These are phyloP conservation scores for Drosophila truncata DNA, from an alignment of 1,140 invertebrate species.

Conservation along the genomic window DNA sequence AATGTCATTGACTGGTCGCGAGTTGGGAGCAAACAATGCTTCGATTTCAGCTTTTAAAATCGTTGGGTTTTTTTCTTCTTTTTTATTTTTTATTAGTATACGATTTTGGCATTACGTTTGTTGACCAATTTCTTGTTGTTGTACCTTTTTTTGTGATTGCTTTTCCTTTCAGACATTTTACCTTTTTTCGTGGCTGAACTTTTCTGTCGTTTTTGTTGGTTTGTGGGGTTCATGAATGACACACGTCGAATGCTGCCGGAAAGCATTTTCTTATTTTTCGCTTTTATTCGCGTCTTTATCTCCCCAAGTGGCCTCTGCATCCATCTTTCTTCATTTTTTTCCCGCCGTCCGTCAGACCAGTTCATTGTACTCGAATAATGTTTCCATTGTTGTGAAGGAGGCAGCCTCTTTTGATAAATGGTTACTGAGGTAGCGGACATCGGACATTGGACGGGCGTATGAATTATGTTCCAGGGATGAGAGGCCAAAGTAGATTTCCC, in stretches of 20 bases:
- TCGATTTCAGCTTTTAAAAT: conserved; percentile 32
- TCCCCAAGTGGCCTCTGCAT: conserved; percentile 19
- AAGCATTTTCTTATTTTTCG: conserved; percentile 57
- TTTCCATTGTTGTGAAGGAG: conserved; percentile 43
- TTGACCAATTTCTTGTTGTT: conserved; percentile 12
- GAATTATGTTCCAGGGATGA: conserved; percentile 34
- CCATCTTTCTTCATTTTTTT: conserved; percentile 2
- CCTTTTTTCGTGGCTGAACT: conserved; percentile 22
- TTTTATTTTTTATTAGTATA: conserved; percentile 9
- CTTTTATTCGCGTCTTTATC: conserved; percentile 45
- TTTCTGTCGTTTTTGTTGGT: conserved; percentile 1
- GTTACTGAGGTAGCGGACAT: conserved; percentile 37
- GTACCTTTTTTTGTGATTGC: conserved; percentile 23
- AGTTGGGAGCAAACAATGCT: conserved; percentile 27
- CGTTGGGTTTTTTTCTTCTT: background rate
- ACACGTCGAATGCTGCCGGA: conserved; percentile 64
- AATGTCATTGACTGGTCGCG: conserved; percentile 46
- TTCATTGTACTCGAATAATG: conserved; percentile 50
- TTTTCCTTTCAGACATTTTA: conserved; percentile 29
- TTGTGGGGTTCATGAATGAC: conserved; percentile 49
- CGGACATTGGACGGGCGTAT: conserved; percentile 27
- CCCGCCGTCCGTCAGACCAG: conserved; percentile 7
- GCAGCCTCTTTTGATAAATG: conserved; percentile 40
- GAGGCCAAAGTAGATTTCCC: background rate
- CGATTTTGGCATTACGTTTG: conserved; percentile 37